Conservation (phyloP, 2,888 invertebrate species). For the Pocota personata region DNA sequence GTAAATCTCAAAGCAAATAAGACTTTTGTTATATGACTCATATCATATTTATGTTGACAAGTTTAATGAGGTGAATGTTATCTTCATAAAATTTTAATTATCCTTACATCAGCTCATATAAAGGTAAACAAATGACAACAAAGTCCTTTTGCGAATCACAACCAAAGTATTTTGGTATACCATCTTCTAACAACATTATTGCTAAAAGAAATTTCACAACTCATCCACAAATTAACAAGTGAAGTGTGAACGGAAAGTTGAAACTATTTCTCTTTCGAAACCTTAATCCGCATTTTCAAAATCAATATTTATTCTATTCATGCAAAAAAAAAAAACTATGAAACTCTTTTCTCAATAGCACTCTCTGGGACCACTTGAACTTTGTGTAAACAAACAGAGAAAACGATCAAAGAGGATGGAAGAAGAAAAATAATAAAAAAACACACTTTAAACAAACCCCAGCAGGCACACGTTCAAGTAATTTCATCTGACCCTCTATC, state of each 20-base stretch:
- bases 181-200: no score
- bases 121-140: no score
- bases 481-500: neutral
- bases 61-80: no score
- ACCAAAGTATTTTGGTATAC: no score
- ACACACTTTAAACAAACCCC: neutral
- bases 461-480: neutral
- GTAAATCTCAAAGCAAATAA: neutral
- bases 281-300: conserved; percentile 1
- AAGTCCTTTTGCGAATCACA: no score
- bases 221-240: no score
- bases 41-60: no score
- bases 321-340: conserved; percentile 6
- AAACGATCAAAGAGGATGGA: neutral
- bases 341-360: neutral
- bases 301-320: conserved; percentile 7
- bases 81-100: no score
- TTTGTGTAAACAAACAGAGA: conserved; percentile 10
- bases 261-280: neutral
- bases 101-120: no score
- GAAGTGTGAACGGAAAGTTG: neutral
- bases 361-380: neutral
- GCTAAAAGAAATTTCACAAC: no score
- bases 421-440: neutral
- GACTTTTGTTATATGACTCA: no score